These are phyloP conservation scores for Drosophila nebulosa DNA, from an alignment of 1,140 invertebrate genomes.

Conservation along the genomic window DNA sequence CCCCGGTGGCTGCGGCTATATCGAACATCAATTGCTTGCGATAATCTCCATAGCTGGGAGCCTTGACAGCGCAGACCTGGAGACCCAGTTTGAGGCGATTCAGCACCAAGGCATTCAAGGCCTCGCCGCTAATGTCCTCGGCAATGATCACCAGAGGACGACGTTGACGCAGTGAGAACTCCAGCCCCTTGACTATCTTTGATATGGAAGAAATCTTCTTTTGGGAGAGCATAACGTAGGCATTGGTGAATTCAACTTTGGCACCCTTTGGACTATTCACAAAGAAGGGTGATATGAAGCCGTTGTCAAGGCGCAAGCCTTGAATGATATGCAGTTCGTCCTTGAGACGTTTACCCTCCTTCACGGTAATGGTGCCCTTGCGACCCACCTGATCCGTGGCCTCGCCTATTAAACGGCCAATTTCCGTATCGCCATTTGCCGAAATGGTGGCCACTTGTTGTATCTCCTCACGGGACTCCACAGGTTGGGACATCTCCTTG, in stretches of 20 bases:
- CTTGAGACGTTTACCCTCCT: slow-evolving; percentile 98
- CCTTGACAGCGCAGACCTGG: slow-evolving; percentile 98
- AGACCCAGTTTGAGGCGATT: slow-evolving; percentile 98
- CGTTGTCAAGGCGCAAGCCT: slow-evolving; percentile 99
- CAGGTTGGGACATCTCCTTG: slow-evolving; percentile 93
- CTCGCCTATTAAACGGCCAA: slow-evolving; percentile 96
- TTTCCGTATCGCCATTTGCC: slow-evolving; percentile 96
- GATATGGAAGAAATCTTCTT: slow-evolving; percentile 99
- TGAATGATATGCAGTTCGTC: slow-evolving; percentile 99
- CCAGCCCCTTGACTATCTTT: slow-evolving; percentile 97
- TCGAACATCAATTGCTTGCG: slow-evolving; percentile 97
- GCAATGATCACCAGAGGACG: slow-evolving; percentile 98
- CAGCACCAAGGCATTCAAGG: slow-evolving; percentile 96
- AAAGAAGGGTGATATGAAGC: slow-evolving; percentile 99
- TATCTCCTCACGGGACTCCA: slow-evolving; percentile 98
- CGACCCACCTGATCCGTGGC: slow-evolving; percentile 98
- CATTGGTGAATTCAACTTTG: slow-evolving; percentile 99
- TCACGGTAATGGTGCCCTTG: slow-evolving; percentile 99
- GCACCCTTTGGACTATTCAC: slow-evolving; percentile 98
- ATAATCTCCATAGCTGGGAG: slow-evolving; percentile 99
- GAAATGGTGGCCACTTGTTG: slow-evolving; percentile 99
- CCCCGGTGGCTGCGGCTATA: slow-evolving; percentile 98
- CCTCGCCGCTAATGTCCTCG: slow-evolving; percentile 99
- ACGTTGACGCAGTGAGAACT: slow-evolving; percentile 94
- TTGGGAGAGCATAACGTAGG: slow-evolving; percentile 95